Evolutionary conservation across 2,888 invertebrate genomes (phyloP).

Genomic region (Ectropis crepuscularia): DNA sequence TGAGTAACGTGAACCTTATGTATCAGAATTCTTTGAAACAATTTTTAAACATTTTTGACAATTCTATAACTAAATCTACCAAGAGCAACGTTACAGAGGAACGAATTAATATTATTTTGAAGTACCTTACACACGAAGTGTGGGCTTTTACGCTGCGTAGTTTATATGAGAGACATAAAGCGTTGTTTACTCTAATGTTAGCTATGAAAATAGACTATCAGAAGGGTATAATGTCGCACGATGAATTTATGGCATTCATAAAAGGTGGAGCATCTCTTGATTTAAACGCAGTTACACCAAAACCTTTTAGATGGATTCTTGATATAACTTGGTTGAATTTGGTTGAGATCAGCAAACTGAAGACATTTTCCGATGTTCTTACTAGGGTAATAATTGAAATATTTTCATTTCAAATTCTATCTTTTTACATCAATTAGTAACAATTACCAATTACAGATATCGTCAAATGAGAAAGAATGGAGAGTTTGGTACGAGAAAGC

Average conservation of each 20-base stretch:
- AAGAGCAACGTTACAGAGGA: conserved; percentile 94
- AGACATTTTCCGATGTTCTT: conserved; percentile 91
- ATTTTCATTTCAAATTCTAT: background rate
- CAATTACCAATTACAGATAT: conserved; percentile 83
- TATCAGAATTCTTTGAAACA: conserved; percentile 98
- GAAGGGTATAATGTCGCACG: conserved; percentile 91
- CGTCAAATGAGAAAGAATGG: conserved; percentile 95
- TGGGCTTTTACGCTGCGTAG: conserved; percentile 97
- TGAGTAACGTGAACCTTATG: conserved; percentile 98
- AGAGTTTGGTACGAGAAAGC: conserved; percentile 96
- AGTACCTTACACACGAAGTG: conserved; percentile 95
- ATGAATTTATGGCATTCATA: conserved; percentile 97
- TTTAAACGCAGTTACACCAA: conserved; percentile 95
- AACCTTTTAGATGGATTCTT: conserved; percentile 97
- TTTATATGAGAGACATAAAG: conserved; percentile 96
- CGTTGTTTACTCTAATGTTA: conserved; percentile 96
- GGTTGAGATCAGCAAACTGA: conserved; percentile 95
- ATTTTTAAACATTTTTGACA: conserved; percentile 96
- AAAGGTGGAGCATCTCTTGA: conserved; percentile 98
- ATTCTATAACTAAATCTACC: conserved; percentile 95
- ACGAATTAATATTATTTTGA: conserved; percentile 94
- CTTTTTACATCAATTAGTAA: background rate
- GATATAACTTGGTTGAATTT: conserved; percentile 98
- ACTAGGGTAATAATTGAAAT: conserved; percentile 84
- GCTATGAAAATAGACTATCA: conserved; percentile 98